Evolutionary conservation across 2,113 vertebrate genomes (phyloP).

Genomic region (Edolisoma coerulescens): DNA sequence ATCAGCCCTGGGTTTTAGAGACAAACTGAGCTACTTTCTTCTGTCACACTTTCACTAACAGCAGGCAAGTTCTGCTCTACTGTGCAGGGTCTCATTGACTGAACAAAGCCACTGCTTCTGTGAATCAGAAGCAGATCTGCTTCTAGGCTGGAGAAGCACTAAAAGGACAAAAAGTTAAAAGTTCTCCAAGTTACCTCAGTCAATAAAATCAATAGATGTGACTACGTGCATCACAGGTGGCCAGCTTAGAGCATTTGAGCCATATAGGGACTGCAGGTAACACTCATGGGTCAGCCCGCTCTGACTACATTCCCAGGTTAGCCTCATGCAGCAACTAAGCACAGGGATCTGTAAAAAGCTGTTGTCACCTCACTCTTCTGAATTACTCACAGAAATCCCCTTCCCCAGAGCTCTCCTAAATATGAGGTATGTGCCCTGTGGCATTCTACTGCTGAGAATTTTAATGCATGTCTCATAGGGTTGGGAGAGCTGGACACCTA

Average conservation of each 20-base stretch:
- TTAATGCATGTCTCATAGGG: background rate
- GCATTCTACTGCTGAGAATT: background rate
- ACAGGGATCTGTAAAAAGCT: background rate
- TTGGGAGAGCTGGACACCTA: background rate
- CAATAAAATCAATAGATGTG: background rate
- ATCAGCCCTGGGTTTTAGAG: background rate
- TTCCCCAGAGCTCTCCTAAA: background rate
- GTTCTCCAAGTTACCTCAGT: background rate
- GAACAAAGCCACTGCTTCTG: background rate
- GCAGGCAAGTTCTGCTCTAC: background rate
- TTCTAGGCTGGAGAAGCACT: background rate
- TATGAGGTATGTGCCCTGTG: background rate
- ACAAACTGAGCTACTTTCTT: background rate
- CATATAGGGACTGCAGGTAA: background rate
- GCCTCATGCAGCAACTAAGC: background rate
- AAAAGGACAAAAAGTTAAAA: background rate
- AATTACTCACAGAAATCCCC: background rate
- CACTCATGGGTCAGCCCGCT: background rate
- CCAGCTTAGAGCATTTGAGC: background rate
- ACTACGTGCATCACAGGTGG: background rate
- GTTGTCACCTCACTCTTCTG: background rate
- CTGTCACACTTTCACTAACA: background rate
- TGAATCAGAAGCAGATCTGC: background rate
- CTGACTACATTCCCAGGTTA: background rate
- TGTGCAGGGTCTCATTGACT: background rate